phyloP scores from a whole-genome alignment of 1,140 invertebrate genomes.

The Panagrolaimus sp. region DNA sequence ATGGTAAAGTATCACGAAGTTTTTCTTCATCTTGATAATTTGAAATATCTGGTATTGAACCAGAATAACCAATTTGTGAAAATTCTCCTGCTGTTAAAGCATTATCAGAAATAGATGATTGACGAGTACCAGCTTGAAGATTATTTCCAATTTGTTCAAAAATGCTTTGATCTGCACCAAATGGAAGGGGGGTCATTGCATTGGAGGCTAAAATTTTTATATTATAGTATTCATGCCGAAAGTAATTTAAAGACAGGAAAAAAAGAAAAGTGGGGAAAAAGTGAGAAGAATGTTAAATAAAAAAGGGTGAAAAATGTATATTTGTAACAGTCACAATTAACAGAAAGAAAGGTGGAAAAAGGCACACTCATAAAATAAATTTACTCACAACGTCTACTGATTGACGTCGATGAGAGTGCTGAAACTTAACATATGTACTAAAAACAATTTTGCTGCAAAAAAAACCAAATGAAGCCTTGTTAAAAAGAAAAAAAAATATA shows the following conservation, averaged over 20 bases:
- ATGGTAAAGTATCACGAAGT: constrained; percentile 64
- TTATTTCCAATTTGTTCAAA: constrained; percentile 16
- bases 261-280: constrained; percentile 10
- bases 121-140: constrained; percentile 21
- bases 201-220: constrained; percentile 47
- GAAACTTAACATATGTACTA: constrained; percentile 25
- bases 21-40: constrained; percentile 47
- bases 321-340: background rate
- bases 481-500: constrained; percentile 8
- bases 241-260: constrained; percentile 7
- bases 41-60: constrained; percentile 20
- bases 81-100: background rate
- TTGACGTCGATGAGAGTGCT: constrained; percentile 41
- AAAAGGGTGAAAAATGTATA: background rate
- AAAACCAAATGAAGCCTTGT: constrained; percentile 4
- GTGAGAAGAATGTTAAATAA: constrained; percentile 5
- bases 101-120: constrained; percentile 45
- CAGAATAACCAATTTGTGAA: constrained; percentile 11
- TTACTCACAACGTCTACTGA: constrained; percentile 53
- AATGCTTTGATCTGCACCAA: constrained; percentile 15
- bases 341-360: constrained; percentile 12
- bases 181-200: constrained; percentile 44
- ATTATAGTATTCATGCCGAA: constrained; percentile 3
- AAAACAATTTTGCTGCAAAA: constrained; percentile 13
- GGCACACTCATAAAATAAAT: background rate